Base-by-base conservation (phyloP, 2,888 invertebrate species). In the Lapara coniferarum region DNA sequence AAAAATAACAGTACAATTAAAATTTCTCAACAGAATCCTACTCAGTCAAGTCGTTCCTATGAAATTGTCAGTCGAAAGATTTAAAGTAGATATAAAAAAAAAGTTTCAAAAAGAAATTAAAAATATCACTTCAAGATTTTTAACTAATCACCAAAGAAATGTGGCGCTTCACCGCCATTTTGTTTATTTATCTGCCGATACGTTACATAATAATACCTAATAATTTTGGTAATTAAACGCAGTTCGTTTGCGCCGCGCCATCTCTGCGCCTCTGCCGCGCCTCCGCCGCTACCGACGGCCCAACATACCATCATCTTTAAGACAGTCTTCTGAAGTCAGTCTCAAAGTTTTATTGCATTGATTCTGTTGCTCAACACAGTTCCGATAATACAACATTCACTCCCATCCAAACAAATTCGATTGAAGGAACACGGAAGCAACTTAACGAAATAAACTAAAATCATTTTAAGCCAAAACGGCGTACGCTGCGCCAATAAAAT, bases 321-420 rank as follows among this genome's bases (percentile, higher is more conserved):
- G 92, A 93, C 92, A 93, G 93, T 93, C 93, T 93, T 93, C 90
- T 91, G 81, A 92, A 92, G 92, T 93, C 93, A 93, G 93, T 92
- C 93, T 93, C 85, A 91, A 92, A 92, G 87, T 89, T 90, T 87
- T 92, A 92, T 93, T 93, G 93, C 92, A 91, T 91, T 91, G 90
- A 89, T 89, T 89, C 83, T 82, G 83, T 88, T 87, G 84, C 83
- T 86, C 87, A 86, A 85, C 84, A 85, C 83, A 81, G 13, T 53
- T 67, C 66, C 74, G 63, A 69, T 68, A 59, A 69, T 52, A 69
- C 66, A 66, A 57, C 56, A 78, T 73, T 77, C 79, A 76, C 71
- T 73, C 75, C 66, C 66, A 77, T 76, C 71, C 77, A 73, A 76
- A 66, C 52, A 67, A 70, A 67, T 67, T 46, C 71, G 73, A 73